Evolutionary conservation across 2,888 invertebrate species (phyloP), one percentile per base, ranked within the genome.

Genomic region (Cheiracanthium punctorium): DNA sequence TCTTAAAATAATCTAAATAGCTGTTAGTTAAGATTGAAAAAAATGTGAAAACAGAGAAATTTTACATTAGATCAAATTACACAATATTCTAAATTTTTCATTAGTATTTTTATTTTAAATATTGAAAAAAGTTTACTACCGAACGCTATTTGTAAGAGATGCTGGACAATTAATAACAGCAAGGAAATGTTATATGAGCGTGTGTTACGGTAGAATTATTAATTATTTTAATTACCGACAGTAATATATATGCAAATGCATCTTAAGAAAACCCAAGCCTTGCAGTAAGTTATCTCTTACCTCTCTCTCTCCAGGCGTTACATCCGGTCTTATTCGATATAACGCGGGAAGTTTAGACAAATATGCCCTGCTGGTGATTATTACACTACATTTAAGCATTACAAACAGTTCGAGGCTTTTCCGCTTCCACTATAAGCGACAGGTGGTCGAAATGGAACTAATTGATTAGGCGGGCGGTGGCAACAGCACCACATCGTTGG

Each of bases 401-500:
- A 24, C 20, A 24, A 58, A 58, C n/a, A 20, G 20, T 58, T 58
- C 1, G 4, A 58, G 24, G 58, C 75, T 43, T 71, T 29, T 33
- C 75, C 74, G 75, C 71, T 52, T 71, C 76, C 37, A 70, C 52
- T 48, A 64, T 14, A 20, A 52, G 41, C 76, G 72, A 77, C 82
- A 77, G 76, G 82, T 72, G 82, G 82, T 65, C 76, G 65, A 69
- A 70, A 71, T 43, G 72, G 72, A 82, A 65, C 71, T 82, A 82
- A 82, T 82, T 82, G 82, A 71, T 82, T 82, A 72, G 72, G 65
- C 37, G 32, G 76, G 48, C 76, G 29, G 12, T 52, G 43, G 81
- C n/a, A n/a, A n/a, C 29, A 67, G 24, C 43, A 69, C 28, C 30
- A 37, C 79, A 58, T 71, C 71, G 58, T 33, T 64, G 7, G n/a